These are phyloP conservation scores for Druon quercuslanigerum DNA, from an alignment of 1,140 invertebrate genomes.

Conservation along the genomic window DNA sequence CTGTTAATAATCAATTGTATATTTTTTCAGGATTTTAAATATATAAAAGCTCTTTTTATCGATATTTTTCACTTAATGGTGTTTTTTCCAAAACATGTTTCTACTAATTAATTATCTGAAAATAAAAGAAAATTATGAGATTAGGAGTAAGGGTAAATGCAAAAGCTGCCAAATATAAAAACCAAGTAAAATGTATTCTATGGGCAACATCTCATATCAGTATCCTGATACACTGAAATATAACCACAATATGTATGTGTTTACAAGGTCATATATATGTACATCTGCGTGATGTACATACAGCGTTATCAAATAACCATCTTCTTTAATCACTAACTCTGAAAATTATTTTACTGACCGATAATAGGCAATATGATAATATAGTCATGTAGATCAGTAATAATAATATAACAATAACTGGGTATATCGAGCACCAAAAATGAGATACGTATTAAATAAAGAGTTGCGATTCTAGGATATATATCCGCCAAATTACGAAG, in stretches of 20 bases:
- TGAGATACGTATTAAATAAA: slow-evolving; percentile 64
- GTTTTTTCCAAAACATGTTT: too few relatives aligned
- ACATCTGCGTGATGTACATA: slow-evolving; percentile 68
- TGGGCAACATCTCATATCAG: slow-evolving; percentile 75
- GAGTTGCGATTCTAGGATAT: slow-evolving; percentile 49
- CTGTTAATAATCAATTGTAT: too few relatives aligned
- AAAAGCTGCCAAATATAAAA: slow-evolving; percentile 72
- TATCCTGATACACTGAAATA: slow-evolving; percentile 75
- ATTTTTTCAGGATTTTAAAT: too few relatives aligned
- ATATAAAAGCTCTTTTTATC: too few relatives aligned
- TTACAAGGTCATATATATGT: slow-evolving; percentile 56
- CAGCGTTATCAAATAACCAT: slow-evolving; percentile 69
- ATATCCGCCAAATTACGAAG: slow-evolving; percentile 1
- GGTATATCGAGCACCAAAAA: slow-evolving; percentile 71
- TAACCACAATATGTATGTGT: slow-evolving; percentile 68
- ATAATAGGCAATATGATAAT: slow-evolving; percentile 67
- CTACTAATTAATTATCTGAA: neutral
- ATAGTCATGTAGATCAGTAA: slow-evolving; percentile 67
- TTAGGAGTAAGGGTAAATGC: slow-evolving; percentile 53
- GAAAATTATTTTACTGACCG: slow-evolving; percentile 68
- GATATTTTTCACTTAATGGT: too few relatives aligned
- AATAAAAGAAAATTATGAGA: slow-evolving; percentile 27
- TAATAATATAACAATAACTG: slow-evolving; percentile 67
- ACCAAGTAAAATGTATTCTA: slow-evolving; percentile 76
- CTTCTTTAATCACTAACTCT: slow-evolving; percentile 65